Conservation (phyloP, 2,888 invertebrate genomes). For the Lagria hirta region DNA sequence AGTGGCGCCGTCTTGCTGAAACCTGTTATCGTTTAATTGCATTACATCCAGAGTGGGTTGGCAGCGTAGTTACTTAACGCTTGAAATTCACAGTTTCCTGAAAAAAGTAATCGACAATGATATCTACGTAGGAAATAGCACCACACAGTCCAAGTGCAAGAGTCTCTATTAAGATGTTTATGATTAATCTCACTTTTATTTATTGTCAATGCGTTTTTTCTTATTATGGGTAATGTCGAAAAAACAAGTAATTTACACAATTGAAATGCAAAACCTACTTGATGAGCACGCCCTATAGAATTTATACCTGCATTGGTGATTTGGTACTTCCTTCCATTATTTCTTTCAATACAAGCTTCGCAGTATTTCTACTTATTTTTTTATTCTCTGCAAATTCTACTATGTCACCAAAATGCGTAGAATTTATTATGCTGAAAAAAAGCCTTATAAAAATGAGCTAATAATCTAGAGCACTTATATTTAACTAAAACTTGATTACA, state of each 20-base stretch:
- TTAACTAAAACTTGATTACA: no score
- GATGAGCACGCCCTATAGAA: constrained; percentile 6
- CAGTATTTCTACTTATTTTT: constrained; percentile 64
- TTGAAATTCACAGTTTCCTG: background rate
- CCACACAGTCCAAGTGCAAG: no score
- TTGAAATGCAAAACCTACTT: constrained; percentile 50
- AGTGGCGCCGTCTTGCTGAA: background rate
- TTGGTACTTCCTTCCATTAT: constrained; percentile 52
- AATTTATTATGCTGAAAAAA: constrained; percentile 55
- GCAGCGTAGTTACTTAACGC: no score
- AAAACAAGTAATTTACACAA: no score
- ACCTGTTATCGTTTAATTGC: no score
- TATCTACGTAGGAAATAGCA: background rate
- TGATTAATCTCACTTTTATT: no score
- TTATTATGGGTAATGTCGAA: no score
- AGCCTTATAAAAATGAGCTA: constrained; percentile 11
- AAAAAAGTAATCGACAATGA: constrained; percentile 1
- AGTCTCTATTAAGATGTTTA: no score
- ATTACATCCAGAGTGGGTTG: no score
- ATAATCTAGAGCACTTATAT: no score
- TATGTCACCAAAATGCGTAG: constrained; percentile 62
- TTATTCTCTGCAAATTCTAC: constrained; percentile 62
- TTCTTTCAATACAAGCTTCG: constrained; percentile 57
- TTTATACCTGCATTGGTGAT: constrained; percentile 41
- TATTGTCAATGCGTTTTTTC: no score